Base-by-base conservation (phyloP, 2,797 vertebrate species). In the Eupleurogrammus muticus region DNA sequence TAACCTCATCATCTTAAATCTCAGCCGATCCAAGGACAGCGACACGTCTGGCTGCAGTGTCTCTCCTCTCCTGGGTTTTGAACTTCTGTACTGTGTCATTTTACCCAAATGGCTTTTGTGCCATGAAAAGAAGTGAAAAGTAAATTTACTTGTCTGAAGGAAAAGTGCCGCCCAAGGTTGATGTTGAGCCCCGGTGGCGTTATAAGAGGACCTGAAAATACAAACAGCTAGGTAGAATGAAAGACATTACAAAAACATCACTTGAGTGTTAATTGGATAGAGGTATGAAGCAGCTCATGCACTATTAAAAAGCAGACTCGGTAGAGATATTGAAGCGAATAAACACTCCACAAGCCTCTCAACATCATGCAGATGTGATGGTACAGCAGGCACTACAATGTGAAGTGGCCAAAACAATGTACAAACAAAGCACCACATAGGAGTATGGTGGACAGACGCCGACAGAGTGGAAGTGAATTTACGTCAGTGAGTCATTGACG, bases 281-380 rank as follows among this genome's bases (percentile, higher is more conserved):
- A 71, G 69, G 67, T 75, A 84, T 83, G 70, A 83, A 88, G 81
- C 69, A 9, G 61, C 83, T 86, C 77, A 62, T 84, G 70, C 66
- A 61, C 85, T 85, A 81, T 88, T 84, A 87, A 87, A 87, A 84
- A 81, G 42, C 77, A 77, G 69, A 78, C 75, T 89, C 83, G 77
- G 78, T 63, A 77, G 87, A 81, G 77, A 84, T 83, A 89, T 32
- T 84, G 79, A 90, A 90, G 87, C 80, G 88, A 91, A 92, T 85
- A 87, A 92, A 91, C 90, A 93, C 90, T 92, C 79, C 59, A 89
- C 63, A 58, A 80, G 40, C 79, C 90, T 84, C 89, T 92, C 73
- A 74, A 87, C 80, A 80, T 90, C 72, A 78, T 67, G 58, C 86
- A 82, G 79, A 89, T 85, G 82, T 82, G 81, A 86, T 54, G 71